Conservation (phyloP, 1,140 invertebrate genomes). For the Helicoverpa armigera region DNA sequence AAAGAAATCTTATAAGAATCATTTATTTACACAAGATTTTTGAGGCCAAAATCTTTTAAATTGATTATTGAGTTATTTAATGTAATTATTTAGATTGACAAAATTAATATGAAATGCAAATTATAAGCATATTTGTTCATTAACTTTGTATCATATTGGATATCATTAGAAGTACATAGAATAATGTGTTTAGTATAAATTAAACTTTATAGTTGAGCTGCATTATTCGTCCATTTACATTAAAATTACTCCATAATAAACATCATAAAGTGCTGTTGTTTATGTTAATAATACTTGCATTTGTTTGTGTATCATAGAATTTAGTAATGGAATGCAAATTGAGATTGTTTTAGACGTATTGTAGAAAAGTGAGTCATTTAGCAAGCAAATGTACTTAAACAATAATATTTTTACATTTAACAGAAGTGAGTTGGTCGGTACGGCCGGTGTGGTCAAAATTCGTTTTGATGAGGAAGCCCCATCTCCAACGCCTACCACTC, state of each 20-base stretch:
- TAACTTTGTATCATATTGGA: too few species aligned
- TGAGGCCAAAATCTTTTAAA: too few species aligned
- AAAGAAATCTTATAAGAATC: too few species aligned
- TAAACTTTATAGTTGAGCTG: too few species aligned
- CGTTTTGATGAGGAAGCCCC: conserved; percentile 84
- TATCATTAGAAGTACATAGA: too few species aligned
- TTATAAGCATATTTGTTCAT: too few species aligned
- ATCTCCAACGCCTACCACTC: conserved; percentile 83
- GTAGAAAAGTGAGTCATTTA: conserved; percentile 24
- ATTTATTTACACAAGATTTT: too few species aligned
- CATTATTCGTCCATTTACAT: not conserved
- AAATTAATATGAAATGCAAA: too few species aligned
- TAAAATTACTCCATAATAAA: not conserved
- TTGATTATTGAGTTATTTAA: too few species aligned
- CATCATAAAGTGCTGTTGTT: not conserved
- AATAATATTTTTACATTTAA: conserved; percentile 75
- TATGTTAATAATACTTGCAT: not conserved
- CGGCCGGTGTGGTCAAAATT: conserved; percentile 85
- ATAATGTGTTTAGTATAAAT: too few species aligned
- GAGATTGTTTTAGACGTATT: not conserved
- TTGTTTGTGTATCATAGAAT: not conserved
- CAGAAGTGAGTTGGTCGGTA: conserved; percentile 86
- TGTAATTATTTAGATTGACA: too few species aligned
- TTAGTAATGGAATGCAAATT: conserved; percentile 5
- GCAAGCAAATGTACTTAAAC: not conserved